Base-by-base conservation (phyloP, 2,888 invertebrate genomes). In the Andrena haemorrhoa region DNA sequence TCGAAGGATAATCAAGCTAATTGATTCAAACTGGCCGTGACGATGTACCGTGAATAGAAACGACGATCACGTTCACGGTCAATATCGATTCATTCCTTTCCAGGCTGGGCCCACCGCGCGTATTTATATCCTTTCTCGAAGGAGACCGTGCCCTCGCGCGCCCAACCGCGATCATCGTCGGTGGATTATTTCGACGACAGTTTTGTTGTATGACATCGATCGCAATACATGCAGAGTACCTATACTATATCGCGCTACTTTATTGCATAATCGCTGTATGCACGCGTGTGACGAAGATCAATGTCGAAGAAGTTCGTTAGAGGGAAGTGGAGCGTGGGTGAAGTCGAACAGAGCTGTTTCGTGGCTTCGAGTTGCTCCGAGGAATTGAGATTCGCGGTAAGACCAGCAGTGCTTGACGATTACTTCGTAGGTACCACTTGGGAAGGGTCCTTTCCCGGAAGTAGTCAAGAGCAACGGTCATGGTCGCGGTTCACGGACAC, bases 21-120 rank as follows among this genome's bases (percentile, higher is more conserved):
- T 49, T 35, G 51, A 56, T 66, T 41, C 35, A 47, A 63, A 66
- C 68, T 51, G 35, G 73, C 71, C 33, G 60, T 79, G 65, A 73
- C 68, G 66, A 58, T 63, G 56, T 51, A 58, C 51, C 56, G 66
- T 35, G 47, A 66, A 61, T 51, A 71, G 60, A 83, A 85, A 53
- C 71, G 65, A 56, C 12, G 74, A 79, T 66, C 64, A 79, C 64
- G 51, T 86, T 85, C 80, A 76, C 53, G 85, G 80, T 72, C 73
- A 79, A 76, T 80, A 82, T 80, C 71, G 70, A 72, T 70, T 70
- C 58, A 35, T 64, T 72, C 66, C 70, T 68, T 75, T 81, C 31
- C 49, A 20, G 33, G 49, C 49, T 56, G 41, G 29, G 4, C 23
- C 33, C 71, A 20, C n/a, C 41, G 35, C 7, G 26, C 29, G 26